A percentile compares a stretch with the other conserved stretches of the same genome.
Conservation (phyloP, 2,113 vertebrate genomes). For the Bostrychus sinensis region DNA sequence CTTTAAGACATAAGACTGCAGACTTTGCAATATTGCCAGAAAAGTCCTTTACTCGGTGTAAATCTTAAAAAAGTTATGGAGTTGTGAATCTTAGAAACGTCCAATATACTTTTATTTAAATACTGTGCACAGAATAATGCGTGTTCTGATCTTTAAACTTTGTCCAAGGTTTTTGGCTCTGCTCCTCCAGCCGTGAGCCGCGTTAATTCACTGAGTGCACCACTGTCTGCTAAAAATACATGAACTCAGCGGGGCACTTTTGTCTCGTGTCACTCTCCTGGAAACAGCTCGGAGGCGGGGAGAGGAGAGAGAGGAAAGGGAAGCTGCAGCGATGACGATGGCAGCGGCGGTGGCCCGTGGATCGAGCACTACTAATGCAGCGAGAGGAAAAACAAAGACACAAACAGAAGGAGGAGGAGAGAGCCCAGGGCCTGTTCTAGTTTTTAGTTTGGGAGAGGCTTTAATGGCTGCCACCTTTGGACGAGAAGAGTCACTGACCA, state of each 20-base stretch:
- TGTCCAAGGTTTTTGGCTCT: too few relatives aligned
- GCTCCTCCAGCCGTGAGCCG: not conserved
- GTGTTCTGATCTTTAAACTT: too few relatives aligned
- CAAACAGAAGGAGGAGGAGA: slow-evolving; percentile 15
- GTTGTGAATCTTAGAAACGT: too few relatives aligned
- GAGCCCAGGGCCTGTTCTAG: slow-evolving; percentile 57
- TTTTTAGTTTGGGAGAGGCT: slow-evolving; percentile 58
- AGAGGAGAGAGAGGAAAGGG: not conserved
- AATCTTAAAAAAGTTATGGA: too few relatives aligned
- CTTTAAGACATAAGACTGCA: too few relatives aligned
- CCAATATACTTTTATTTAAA: too few relatives aligned
- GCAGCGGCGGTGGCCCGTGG: too few relatives aligned
- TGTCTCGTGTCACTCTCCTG: slow-evolving; percentile 65
- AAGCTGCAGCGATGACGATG: slow-evolving; percentile 25
- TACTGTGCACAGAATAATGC: too few relatives aligned
- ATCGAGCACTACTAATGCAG: slow-evolving; percentile 6
- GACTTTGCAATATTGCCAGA: too few relatives aligned
- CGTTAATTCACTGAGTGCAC: slow-evolving; percentile 8
- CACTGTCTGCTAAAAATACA: slow-evolving; percentile 56
- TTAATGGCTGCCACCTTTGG: slow-evolving; percentile 46
- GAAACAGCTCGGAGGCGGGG: slow-evolving; percentile 54
- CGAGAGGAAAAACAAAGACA: slow-evolving; percentile 11
- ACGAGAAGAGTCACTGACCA: slow-evolving; percentile 25
- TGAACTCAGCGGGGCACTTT: slow-evolving; percentile 54
- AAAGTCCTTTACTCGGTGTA: too few relatives aligned